Percentiles rank a stretch among this genome's conserved stretches.
Evolutionary conservation across 2,797 vertebrate species (phyloP).

Genomic region (Sciurus carolinensis): DNA sequence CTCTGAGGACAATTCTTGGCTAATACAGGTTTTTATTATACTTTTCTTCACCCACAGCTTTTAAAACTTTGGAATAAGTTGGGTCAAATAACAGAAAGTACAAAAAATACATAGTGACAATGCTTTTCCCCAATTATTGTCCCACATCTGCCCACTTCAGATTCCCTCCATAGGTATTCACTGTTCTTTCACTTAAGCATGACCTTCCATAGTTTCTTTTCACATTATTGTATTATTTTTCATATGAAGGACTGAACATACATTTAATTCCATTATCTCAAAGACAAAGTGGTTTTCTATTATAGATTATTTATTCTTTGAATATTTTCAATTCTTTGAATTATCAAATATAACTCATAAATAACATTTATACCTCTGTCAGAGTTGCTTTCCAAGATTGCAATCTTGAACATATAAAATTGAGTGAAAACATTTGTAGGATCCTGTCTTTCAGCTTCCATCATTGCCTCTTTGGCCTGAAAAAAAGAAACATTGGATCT

Average conservation of each 20-base stretch:
- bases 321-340: slow-evolving; percentile 42
- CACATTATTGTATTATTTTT: slow-evolving; percentile 49
- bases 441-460: slow-evolving; percentile 93
- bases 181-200: slow-evolving; percentile 16
- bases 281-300: slow-evolving; percentile 17
- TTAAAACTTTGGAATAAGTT: slow-evolving; percentile 56
- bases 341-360: slow-evolving; percentile 49
- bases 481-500: slow-evolving; percentile 65
- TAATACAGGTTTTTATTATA: background rate
- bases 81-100: slow-evolving; percentile 29
- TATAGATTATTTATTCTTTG: background rate
- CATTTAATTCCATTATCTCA: background rate
- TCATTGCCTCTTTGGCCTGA: slow-evolving; percentile 94
- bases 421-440: slow-evolving; percentile 95
- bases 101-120: slow-evolving; percentile 2
- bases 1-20: slow-evolving; percentile 43
- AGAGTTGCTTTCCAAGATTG: slow-evolving; percentile 91
- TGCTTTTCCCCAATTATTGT: background rate
- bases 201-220: background rate
- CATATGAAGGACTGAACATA: background rate
- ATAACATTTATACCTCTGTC: slow-evolving; percentile 91
- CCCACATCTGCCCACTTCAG: background rate
- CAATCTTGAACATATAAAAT: slow-evolving; percentile 94
- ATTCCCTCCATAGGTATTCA: background rate
- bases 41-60: background rate